phyloP scores from a whole-genome alignment of 2,113 vertebrate genomes.

The Chaetodon auriga region DNA sequence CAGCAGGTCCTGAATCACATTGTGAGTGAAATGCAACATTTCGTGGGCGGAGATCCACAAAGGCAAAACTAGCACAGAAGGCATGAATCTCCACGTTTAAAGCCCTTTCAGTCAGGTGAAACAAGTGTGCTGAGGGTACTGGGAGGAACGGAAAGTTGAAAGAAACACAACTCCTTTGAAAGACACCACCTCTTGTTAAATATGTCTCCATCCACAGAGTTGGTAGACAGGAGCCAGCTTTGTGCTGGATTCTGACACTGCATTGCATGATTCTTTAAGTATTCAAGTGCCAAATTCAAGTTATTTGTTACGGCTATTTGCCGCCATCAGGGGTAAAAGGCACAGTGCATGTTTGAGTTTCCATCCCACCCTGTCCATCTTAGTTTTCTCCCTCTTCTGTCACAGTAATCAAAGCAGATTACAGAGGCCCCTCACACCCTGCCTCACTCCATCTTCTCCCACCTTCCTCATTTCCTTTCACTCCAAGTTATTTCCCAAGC shows the following conservation, averaged over 20 bases:
- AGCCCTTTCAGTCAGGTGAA: background rate
- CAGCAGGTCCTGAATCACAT: background rate
- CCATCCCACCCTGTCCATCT: background rate
- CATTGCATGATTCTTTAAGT: background rate
- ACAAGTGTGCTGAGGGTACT: background rate
- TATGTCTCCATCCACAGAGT: background rate
- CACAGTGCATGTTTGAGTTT: background rate
- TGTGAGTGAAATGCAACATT: background rate
- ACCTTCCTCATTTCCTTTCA: conserved; percentile 25
- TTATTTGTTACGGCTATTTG: background rate
- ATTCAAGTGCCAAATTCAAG: background rate
- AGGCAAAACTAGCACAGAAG: background rate
- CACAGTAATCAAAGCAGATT: conserved; percentile 20
- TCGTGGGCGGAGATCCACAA: background rate
- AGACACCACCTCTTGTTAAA: background rate
- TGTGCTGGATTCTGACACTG: background rate
- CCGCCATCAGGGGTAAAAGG: background rate
- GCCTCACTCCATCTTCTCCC: conserved; percentile 55
- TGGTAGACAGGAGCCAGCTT: background rate
- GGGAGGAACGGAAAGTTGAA: background rate
- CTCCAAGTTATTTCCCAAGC: conserved; percentile 55
- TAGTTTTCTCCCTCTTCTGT: background rate
- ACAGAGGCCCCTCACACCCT: conserved; percentile 43
- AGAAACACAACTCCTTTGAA: background rate
- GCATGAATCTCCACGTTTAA: background rate